Conservation (phyloP, 2,797 vertebrate species). For the Sebastes goodei region DNA sequence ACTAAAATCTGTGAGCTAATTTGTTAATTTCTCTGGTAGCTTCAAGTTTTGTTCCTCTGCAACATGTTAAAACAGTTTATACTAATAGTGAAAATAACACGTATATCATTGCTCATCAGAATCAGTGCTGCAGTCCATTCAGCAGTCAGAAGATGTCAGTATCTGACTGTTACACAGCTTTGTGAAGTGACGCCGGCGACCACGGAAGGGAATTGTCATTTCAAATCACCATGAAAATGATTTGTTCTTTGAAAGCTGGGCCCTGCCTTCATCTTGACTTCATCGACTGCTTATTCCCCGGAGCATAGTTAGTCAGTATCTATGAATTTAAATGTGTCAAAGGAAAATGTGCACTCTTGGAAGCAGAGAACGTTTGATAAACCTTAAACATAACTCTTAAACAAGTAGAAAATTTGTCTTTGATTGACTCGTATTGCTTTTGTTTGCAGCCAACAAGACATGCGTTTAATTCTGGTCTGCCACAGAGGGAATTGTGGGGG, state of each 20-base stretch:
- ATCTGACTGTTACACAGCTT: background rate
- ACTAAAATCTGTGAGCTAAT: background rate
- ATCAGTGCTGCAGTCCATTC: constrained; percentile 40
- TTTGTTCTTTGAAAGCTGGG: background rate
- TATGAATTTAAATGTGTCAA: background rate
- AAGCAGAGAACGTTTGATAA: background rate
- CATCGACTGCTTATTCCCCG: background rate
- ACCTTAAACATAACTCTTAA: background rate
- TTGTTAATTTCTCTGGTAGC: background rate
- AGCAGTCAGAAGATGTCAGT: constrained; percentile 74
- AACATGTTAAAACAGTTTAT: background rate
- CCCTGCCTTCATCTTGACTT: background rate
- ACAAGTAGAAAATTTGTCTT: background rate
- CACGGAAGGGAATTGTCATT: background rate
- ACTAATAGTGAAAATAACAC: too few relatives aligned
- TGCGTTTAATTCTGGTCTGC: constrained; percentile 13
- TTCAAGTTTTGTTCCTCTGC: background rate
- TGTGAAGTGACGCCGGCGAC: background rate
- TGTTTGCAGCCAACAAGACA: background rate
- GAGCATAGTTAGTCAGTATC: background rate
- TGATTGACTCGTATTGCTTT: background rate
- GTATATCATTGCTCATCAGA: background rate
- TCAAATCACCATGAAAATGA: background rate
- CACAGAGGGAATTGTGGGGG: background rate
- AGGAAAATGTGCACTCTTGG: background rate